Evolutionary conservation across 2,113 vertebrate species (phyloP).

Genomic region (Oryctolagus cuniculus): DNA sequence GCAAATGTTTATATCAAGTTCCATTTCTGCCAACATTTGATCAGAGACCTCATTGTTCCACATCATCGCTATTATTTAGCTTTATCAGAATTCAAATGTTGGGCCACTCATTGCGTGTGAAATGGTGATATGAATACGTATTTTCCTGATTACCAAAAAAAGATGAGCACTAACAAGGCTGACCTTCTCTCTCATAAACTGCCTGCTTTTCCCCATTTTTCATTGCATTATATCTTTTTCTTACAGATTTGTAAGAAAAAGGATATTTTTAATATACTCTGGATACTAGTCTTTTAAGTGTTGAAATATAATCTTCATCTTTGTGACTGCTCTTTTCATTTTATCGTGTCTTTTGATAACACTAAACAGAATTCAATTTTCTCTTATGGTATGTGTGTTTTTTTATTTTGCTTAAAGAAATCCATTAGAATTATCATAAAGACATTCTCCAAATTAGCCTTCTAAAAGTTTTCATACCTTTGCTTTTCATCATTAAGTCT

Average conservation of each 20-base stretch:
- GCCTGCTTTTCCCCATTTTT: slow-evolving; percentile 2
- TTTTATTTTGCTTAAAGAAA: slow-evolving; percentile 37
- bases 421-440: not conserved
- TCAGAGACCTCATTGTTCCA: not conserved
- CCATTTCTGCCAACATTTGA: not conserved
- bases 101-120: not conserved
- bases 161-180: not conserved
- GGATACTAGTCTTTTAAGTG: not conserved
- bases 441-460: slow-evolving; percentile 15
- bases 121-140: slow-evolving; percentile 34
- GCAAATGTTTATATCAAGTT: not conserved
- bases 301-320: slow-evolving; percentile 33
- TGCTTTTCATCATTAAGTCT: slow-evolving; percentile 13
- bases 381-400: slow-evolving; percentile 20
- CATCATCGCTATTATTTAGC: not conserved
- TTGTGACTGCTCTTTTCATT: slow-evolving; percentile 43
- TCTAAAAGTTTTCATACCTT: not conserved
- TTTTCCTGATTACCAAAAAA: slow-evolving; percentile 36
- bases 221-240: not conserved
- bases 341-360: not conserved
- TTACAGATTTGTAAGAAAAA: not conserved
- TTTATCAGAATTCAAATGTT: slow-evolving; percentile 46
- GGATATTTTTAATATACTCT: not conserved
- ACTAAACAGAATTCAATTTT: not conserved
- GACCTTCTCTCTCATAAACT: not conserved